Conservation (phyloP, 92 coral and sea anemone genomes). For the Zoanthus sansibaricus region DNA sequence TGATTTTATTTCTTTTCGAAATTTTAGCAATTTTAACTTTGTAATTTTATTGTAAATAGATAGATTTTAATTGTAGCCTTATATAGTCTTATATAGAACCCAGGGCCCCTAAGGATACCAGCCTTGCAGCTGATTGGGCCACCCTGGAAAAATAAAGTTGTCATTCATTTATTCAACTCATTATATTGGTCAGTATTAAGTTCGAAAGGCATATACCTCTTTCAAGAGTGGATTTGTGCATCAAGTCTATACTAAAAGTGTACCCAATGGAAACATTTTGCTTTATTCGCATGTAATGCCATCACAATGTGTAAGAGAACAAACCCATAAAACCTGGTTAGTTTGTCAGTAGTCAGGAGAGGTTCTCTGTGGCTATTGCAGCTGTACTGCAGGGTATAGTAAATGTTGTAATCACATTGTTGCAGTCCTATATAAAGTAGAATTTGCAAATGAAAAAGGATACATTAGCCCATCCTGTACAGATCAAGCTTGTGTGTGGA, state of each 20-base stretch:
- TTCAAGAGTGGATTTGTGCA: slow-evolving; percentile 26
- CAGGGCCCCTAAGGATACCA: too few relatives aligned
- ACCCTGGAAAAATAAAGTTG: too few relatives aligned
- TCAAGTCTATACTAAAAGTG: background rate
- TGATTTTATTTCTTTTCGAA: too few relatives aligned
- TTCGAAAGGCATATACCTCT: slow-evolving; percentile 39
- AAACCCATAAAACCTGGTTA: slow-evolving; percentile 40
- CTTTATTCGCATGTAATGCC: slow-evolving; percentile 65
- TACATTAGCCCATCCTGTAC: slow-evolving; percentile 11
- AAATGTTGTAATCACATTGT: background rate
- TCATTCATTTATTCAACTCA: slow-evolving; percentile 21
- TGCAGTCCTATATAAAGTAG: slow-evolving; percentile 44
- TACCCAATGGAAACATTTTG: background rate
- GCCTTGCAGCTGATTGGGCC: too few relatives aligned
- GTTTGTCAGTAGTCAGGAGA: slow-evolving; percentile 28
- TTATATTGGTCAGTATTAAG: slow-evolving; percentile 54
- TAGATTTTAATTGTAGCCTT: too few relatives aligned
- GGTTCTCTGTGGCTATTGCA: slow-evolving; percentile 43
- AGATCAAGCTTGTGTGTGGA: background rate
- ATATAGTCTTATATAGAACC: too few relatives aligned
- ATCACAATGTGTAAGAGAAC: slow-evolving; percentile 50
- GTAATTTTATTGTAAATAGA: too few relatives aligned
- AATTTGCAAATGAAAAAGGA: slow-evolving; percentile 24
- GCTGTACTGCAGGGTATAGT: slow-evolving; percentile 25
- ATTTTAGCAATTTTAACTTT: too few relatives aligned